Base-by-base conservation (phyloP, 2,113 vertebrate genomes). In the Strix uralensis region DNA sequence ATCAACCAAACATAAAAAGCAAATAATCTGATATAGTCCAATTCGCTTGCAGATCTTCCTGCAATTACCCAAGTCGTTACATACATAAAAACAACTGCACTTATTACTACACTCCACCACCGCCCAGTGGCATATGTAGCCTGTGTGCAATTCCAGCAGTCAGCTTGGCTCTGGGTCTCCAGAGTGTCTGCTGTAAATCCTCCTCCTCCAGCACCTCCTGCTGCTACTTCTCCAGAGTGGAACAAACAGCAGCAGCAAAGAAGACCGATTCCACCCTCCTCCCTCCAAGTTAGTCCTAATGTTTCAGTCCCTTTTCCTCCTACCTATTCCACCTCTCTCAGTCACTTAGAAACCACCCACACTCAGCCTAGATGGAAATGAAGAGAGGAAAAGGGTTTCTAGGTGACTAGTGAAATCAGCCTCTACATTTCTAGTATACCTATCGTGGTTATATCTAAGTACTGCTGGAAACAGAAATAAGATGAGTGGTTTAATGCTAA, bases 191-290 rank as follows among this genome's bases (percentile, higher is more conserved):
- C 87, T 94, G 90, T 36, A 90, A 94, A 94, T 94, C 91, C 67
- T 91, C 95, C 90, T 97, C 90, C 96, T 94, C 93, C 88, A 94
- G 96, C 93, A 97, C 95, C 96, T 96, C 96, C 93, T 88, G 96
- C 91, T 46, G 93, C 95, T 90, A 49, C 93, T 94, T 85, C 92
- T 85, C 79, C 58, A 5, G 92, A 42, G 81, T 40, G 54, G 66
- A 88, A 85, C 79, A 67, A 89, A 75, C 90, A 36, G 93, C 88
- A n/a, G 75, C 6, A 91, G 83, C 94, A 65, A 32, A 40, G 62
- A 51, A 1, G 71, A 49, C 38, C 2, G 17, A 73, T 88, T 54
- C 70, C 72, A 47, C 42, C 66, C 36, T 96, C 93, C 67, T 86
- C 85, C 75, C 73, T 66, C 46, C 63, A 94, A 96, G 78, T 93